Evolutionary conservation across 2,797 vertebrate species (phyloP), one percentile per base, ranked within the genome.

Genomic region (Ceryle rudis): DNA sequence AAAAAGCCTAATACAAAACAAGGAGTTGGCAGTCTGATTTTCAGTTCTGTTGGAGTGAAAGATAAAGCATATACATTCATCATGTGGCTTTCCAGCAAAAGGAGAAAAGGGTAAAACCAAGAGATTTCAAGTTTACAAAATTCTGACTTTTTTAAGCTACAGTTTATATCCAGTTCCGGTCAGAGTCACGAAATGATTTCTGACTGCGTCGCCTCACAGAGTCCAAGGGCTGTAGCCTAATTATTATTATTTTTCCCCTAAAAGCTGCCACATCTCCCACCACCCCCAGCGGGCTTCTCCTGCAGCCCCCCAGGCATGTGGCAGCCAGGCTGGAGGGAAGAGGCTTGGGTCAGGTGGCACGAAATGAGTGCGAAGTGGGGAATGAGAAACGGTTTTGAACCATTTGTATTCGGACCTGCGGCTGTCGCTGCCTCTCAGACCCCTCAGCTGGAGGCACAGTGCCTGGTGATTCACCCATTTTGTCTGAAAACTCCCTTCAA

Each of bases 1-100:
- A 86, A 87, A 86, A 86, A 89, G 93, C 95, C 89, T 96, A 97
- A 96, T 96, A 97, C 87, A 90, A 96, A 97, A 97, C 95, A 92
- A 97, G 95, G 96, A 97, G 96, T 96, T 97, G 97, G 98, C 97
- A 96, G 96, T 97, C 96, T 95, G 97, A 96, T 94, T 97, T 97
- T 94, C 80, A 94, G 89, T 96, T 90, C 88, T 70, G 85, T 97
- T 4, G 8, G 97, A 94, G 83, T 97, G 96, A 95, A 96, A 97
- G 94, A 88, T 81, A 97, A 94, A 98, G 97, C 98, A 96, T 96
- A 96, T 98, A 98, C 98, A 98, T 98, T 98, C 98, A 98, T 97
- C 17, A 28, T 94, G 97, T 97, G 97, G 96, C 97, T 98, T 97
- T 97, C 97, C 97, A 98, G 97, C 97, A 98, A 97, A 97, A 96